phyloP scores from a whole-genome alignment of 1,140 invertebrate genomes.

The Melanaphis sacchari region DNA sequence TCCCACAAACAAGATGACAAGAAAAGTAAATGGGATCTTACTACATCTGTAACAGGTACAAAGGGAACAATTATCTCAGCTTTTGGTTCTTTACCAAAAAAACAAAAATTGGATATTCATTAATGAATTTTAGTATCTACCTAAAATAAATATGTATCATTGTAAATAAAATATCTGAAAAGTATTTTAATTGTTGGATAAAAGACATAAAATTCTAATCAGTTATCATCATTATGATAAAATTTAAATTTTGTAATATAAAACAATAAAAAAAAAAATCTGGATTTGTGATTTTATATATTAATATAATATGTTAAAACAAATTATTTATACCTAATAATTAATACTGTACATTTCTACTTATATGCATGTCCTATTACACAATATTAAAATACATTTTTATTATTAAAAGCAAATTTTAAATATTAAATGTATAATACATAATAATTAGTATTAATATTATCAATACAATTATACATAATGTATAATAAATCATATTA shows the following conservation, averaged over 20 bases:
- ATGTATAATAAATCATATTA: neutral
- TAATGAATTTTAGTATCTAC: constrained; percentile 62
- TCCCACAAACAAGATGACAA: constrained; percentile 74
- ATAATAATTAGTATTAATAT: no score
- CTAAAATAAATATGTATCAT: constrained; percentile 49
- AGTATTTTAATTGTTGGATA: neutral
- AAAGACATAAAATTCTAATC: neutral
- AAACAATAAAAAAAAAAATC: neutral
- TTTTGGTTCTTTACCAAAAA: constrained; percentile 86
- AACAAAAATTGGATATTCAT: constrained; percentile 67
- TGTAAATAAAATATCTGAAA: constrained; percentile 7
- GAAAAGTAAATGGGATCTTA: constrained; percentile 66
- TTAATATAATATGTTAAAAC: constrained; percentile 11
- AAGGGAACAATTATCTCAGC: constrained; percentile 88
- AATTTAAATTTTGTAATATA: neutral
- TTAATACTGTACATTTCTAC: constrained; percentile 27
- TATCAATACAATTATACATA: neutral
- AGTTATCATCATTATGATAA: neutral
- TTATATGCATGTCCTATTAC: neutral
- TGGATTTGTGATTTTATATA: neutral
- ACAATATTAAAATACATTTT: neutral
- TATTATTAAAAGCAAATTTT: neutral
- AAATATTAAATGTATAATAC: neutral
- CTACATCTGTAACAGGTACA: constrained; percentile 72
- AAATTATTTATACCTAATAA: neutral